Percentiles rank a stretch among this genome's conserved stretches.
Evolutionary conservation across 53 echinoderm and acorn worm genomes (phyloP).

Genomic region (Antedon mediterranea): DNA sequence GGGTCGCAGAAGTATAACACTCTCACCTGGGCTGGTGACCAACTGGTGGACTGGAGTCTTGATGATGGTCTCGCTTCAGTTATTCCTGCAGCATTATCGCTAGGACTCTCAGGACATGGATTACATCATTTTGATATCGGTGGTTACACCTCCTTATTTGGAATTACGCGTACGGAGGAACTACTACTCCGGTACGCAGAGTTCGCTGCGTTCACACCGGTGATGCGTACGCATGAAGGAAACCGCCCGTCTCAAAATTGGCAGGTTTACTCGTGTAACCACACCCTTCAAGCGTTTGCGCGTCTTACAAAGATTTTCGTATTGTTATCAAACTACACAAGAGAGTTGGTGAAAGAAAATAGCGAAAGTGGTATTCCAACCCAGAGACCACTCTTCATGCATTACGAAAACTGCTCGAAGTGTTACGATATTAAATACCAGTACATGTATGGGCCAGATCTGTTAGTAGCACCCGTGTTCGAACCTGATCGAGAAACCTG

Average conservation of each 20-base stretch:
- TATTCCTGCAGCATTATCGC: slow-evolving; percentile 69
- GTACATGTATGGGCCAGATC: slow-evolving; percentile 71
- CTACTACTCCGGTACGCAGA: slow-evolving; percentile 82
- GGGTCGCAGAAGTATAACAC: slow-evolving; percentile 65
- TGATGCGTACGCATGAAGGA: slow-evolving; percentile 94
- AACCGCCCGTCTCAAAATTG: slow-evolving; percentile 76
- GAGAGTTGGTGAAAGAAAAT: slow-evolving; percentile 37
- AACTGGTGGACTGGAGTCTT: slow-evolving; percentile 76
- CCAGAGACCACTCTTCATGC: slow-evolving; percentile 81
- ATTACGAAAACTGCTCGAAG: slow-evolving; percentile 52
- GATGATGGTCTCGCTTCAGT: slow-evolving; percentile 90
- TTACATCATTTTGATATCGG: slow-evolving; percentile 84
- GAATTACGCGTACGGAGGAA: slow-evolving; percentile 66
- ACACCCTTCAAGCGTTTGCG: slow-evolving; percentile 50
- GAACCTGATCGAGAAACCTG: slow-evolving; percentile 20
- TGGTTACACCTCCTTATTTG: slow-evolving; percentile 90
- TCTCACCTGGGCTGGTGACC: slow-evolving; percentile 95
- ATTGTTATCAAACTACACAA: slow-evolving; percentile 48
- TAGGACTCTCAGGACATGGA: slow-evolving; percentile 71
- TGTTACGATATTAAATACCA: slow-evolving; percentile 64
- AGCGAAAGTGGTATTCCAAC: slow-evolving; percentile 53
- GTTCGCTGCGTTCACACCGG: slow-evolving; percentile 81
- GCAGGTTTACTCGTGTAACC: slow-evolving; percentile 74
- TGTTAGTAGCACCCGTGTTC: slow-evolving; percentile 81
- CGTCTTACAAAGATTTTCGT: slow-evolving; percentile 57